Evolutionary conservation across 2,888 invertebrate genomes (phyloP).

Genomic region (Melanostoma mellinum): DNA sequence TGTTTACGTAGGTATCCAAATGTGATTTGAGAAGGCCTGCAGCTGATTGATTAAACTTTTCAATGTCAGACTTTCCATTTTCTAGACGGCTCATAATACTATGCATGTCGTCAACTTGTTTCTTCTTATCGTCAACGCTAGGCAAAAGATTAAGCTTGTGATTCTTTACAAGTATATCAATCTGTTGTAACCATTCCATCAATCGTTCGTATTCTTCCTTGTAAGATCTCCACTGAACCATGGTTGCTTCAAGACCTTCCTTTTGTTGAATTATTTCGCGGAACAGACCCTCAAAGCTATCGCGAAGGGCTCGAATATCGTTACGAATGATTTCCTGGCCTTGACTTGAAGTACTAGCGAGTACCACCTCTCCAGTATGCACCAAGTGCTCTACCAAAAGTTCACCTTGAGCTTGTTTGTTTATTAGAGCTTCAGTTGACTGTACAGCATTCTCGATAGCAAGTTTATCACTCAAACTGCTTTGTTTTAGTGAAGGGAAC

Average conservation of each 20-base stretch:
- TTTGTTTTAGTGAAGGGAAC: constrained; percentile 92
- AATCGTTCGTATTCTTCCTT: constrained; percentile 96
- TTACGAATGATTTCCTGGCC: constrained; percentile 92
- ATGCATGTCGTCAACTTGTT: constrained; percentile 91
- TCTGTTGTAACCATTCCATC: constrained; percentile 96
- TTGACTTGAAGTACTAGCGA: constrained; percentile 90
- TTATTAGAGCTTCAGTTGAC: constrained; percentile 92
- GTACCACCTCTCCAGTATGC: constrained; percentile 93
- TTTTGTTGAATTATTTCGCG: constrained; percentile 93
- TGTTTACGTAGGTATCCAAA: constrained; percentile 92
- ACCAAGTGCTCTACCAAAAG: constrained; percentile 92
- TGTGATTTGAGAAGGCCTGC: constrained; percentile 90
- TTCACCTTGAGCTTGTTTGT: constrained; percentile 95
- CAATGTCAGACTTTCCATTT: constrained; percentile 91
- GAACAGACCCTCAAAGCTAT: constrained; percentile 92
- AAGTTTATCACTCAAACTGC: constrained; percentile 91
- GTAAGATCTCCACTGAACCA: constrained; percentile 93
- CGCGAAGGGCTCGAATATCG: constrained; percentile 92
- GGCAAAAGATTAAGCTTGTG: constrained; percentile 92
- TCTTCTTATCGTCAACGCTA: constrained; percentile 91
- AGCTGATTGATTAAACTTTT: constrained; percentile 91
- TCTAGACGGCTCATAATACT: constrained; percentile 89
- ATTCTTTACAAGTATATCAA: constrained; percentile 94
- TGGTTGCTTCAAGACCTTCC: constrained; percentile 90
- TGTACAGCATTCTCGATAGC: constrained; percentile 94